These are phyloP conservation scores for Eristalis arbustorum DNA, from an alignment of 2,888 invertebrate genomes.

Conservation along the genomic window DNA sequence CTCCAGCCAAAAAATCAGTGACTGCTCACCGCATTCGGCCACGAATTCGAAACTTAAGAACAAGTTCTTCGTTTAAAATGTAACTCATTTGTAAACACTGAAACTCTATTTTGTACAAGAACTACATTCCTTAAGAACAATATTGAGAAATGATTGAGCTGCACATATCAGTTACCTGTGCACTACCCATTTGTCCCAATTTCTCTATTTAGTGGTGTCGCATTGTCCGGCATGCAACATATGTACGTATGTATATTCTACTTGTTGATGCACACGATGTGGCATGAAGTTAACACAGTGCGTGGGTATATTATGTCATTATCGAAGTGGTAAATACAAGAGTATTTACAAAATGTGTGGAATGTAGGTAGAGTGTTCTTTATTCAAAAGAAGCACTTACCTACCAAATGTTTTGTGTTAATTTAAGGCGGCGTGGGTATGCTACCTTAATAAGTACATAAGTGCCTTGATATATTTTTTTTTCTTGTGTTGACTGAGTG, in stretches of 20 bases:
- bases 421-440: conserved; percentile 12
- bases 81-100: background rate
- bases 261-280: conserved; percentile 4
- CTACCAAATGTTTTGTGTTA: conserved; percentile 28
- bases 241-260: background rate
- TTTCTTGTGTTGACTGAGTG: conserved; percentile 27
- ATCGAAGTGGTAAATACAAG: background rate
- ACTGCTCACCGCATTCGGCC: background rate
- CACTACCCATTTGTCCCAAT: background rate
- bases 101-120: background rate
- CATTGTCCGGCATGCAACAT: background rate
- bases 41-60: conserved; percentile 3
- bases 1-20: background rate
- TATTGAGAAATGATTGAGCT: background rate
- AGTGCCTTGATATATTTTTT: conserved; percentile 17
- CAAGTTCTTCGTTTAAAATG: conserved; percentile 1
- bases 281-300: background rate
- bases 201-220: background rate
- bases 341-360: background rate
- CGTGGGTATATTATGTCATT: conserved; percentile 9
- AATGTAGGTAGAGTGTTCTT: background rate
- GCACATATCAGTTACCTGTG: background rate
- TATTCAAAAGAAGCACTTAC: background rate
- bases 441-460: background rate
- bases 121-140: background rate